Evolutionary conservation across 2,797 vertebrate genomes (phyloP).

Genomic region (Galaxias olidus): DNA sequence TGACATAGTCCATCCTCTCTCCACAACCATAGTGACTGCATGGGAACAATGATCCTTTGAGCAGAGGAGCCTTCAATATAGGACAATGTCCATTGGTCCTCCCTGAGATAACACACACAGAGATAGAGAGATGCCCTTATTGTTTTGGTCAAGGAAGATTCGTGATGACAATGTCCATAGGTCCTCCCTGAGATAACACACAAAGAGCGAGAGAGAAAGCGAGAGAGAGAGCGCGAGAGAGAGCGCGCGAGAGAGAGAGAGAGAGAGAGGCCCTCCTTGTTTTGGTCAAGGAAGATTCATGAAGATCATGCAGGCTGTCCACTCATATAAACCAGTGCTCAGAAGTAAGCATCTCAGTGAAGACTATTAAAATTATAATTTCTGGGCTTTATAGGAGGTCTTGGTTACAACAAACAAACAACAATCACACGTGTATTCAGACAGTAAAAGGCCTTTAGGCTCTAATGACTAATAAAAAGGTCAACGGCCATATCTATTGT

Average conservation of each 20-base stretch:
- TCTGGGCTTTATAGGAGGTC: too few relatives aligned
- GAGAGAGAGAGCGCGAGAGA: not conserved
- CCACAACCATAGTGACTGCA: too few relatives aligned
- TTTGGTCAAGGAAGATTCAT: not conserved
- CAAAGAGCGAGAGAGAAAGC: not conserved
- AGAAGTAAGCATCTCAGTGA: too few relatives aligned
- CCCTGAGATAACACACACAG: not conserved
- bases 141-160: not conserved
- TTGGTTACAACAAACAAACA: too few relatives aligned
- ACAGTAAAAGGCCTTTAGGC: too few relatives aligned
- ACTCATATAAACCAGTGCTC: not conserved
- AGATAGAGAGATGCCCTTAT: not conserved
- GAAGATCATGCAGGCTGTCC: not conserved
- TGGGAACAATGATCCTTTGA: not conserved
- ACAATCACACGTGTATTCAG: too few relatives aligned
- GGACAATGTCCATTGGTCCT: not conserved
- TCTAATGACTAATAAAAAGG: too few relatives aligned
- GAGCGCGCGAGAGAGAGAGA: too few relatives aligned
- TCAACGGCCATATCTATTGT: too few relatives aligned
- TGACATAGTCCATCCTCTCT: too few relatives aligned
- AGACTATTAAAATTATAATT: too few relatives aligned
- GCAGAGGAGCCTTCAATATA: not conserved
- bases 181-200: not conserved
- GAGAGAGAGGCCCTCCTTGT: not conserved
- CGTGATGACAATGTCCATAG: not conserved